phyloP scores from a whole-genome alignment of 2,888 invertebrate species.

The Helicoverpa assulta region DNA sequence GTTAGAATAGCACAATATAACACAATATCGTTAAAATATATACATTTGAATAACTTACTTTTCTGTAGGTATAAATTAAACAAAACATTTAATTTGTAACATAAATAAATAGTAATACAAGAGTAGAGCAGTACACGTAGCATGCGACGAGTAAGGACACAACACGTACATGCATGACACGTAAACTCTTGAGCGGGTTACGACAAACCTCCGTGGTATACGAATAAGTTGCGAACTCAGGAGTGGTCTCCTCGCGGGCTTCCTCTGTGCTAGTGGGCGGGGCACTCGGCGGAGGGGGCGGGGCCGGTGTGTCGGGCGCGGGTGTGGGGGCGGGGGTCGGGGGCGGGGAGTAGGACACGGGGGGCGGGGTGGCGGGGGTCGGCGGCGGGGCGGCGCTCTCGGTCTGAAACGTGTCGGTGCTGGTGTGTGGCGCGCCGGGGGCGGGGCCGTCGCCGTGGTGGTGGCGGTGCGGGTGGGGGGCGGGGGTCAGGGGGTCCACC shows the following conservation, averaged over 20 bases:
- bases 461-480: slow-evolving; percentile 85
- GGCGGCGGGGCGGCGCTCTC: slow-evolving; percentile 76
- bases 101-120: slow-evolving; percentile 25
- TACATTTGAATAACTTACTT: slow-evolving; percentile 17
- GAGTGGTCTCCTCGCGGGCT: slow-evolving; percentile 76
- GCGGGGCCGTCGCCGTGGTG: slow-evolving; percentile 88
- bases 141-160: slow-evolving; percentile 53
- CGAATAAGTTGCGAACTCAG: slow-evolving; percentile 83
- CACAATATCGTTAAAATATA: slow-evolving; percentile 18
- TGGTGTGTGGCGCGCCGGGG: slow-evolving; percentile 79
- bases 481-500: slow-evolving; percentile 74
- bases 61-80: slow-evolving; percentile 6
- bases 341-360: slow-evolving; percentile 22
- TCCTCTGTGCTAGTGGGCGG: slow-evolving; percentile 74
- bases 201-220: slow-evolving; percentile 89
- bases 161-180: slow-evolving; percentile 70
- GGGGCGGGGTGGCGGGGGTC: slow-evolving; percentile 55
- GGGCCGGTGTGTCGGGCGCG: slow-evolving; percentile 54
- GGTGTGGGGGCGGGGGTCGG: slow-evolving; percentile 45
- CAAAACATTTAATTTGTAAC: neutral
- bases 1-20: slow-evolving; percentile 17
- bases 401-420: slow-evolving; percentile 87
- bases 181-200: slow-evolving; percentile 79
- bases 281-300: slow-evolving; percentile 67
- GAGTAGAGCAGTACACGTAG: slow-evolving; percentile 36